A percentile compares a stretch with the other conserved stretches of the same genome.
Conservation (phyloP, 1,140 invertebrate species). For the Drosophila mayri region DNA sequence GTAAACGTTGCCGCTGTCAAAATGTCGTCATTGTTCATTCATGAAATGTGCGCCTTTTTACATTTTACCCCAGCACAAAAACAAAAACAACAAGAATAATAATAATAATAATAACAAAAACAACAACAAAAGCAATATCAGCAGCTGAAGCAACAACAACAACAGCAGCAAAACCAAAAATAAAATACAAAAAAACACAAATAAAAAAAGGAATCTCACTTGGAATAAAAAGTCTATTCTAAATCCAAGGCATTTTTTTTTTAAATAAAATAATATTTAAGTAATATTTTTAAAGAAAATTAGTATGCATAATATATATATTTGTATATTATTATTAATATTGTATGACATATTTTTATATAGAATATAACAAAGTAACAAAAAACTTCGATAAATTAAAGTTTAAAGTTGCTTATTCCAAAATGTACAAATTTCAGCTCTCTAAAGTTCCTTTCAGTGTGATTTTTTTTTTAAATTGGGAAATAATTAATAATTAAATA, state of each 20-base stretch:
- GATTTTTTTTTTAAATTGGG: too few relatives aligned
- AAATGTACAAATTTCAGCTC: too few relatives aligned
- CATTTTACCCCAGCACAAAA: constrained; percentile 44
- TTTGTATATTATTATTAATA: too few relatives aligned
- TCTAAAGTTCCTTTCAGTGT: too few relatives aligned
- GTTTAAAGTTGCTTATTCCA: too few relatives aligned
- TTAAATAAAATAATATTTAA: not conserved
- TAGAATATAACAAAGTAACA: too few relatives aligned
- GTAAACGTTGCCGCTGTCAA: constrained; percentile 72
- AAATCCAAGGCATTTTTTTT: too few relatives aligned
- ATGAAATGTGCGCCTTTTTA: constrained; percentile 79
- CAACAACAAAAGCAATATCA: not conserved
- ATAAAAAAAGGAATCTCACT: not conserved
- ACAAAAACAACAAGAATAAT: constrained; percentile 28
- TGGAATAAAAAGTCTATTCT: not conserved
- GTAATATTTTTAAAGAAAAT: not conserved
- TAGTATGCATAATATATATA: too few relatives aligned
- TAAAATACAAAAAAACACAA: not conserved
- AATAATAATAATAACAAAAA: constrained; percentile 4
- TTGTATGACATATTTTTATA: too few relatives aligned
- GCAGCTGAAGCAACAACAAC: not conserved
- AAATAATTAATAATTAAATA: too few relatives aligned
- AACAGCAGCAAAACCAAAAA: constrained; percentile 1
- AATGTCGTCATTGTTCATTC: constrained; percentile 83
- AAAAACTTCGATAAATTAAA: too few relatives aligned